Conservation (phyloP, 2,113 vertebrate species). For the Microcebus griseorufus region DNA sequence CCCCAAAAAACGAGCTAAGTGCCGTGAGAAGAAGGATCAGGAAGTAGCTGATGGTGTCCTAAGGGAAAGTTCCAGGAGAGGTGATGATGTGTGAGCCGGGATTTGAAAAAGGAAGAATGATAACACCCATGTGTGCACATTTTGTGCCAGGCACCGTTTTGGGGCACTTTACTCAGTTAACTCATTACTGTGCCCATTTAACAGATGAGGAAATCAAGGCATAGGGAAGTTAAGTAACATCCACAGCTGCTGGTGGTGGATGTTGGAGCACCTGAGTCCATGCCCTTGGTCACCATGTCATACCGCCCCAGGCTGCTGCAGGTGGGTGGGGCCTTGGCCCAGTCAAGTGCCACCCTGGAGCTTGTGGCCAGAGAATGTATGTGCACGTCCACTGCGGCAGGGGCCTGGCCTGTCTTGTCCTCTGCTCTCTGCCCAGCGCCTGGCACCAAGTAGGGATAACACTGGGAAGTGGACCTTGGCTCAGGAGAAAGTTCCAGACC, state of each 20-base stretch:
- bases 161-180: neutral
- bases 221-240: neutral
- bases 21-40: neutral
- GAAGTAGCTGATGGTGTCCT: neutral
- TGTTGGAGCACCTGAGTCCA: neutral
- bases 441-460: neutral
- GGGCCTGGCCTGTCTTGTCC: neutral
- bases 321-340: neutral
- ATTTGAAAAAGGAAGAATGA: no score
- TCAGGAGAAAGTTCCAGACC: neutral
- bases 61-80: no score
- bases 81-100: fast-evolving
- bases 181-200: neutral
- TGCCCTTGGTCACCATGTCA: neutral
- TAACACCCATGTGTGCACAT: fast-evolving
- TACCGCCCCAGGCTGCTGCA: neutral
- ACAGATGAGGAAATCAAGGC: neutral
- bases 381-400: fast-evolving
- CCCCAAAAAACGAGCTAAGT: neutral
- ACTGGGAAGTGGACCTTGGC: neutral
- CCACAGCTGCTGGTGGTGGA: neutral
- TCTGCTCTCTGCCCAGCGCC: neutral
- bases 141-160: neutral
- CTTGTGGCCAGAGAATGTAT: neutral
- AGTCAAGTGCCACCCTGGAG: neutral